Evolutionary conservation across 2,113 vertebrate genomes (phyloP).

Genomic region (Piliocolobus tephrosceles): DNA sequence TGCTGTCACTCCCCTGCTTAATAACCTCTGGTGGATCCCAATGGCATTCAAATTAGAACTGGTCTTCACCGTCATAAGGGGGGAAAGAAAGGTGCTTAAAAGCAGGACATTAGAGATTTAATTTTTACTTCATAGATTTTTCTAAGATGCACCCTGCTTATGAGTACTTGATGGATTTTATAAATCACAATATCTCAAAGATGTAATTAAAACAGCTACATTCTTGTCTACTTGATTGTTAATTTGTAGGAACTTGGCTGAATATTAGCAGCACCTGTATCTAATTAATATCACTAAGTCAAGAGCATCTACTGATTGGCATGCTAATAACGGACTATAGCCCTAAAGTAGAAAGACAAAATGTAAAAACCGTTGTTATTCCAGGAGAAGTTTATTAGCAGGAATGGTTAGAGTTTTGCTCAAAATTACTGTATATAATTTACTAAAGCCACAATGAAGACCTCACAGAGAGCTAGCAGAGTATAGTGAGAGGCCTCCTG

Average conservation of each 20-base stretch:
- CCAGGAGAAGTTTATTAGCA: not conserved
- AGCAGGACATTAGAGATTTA: not conserved
- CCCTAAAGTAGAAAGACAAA: not conserved
- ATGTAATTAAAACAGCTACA: not conserved
- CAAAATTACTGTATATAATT: not conserved
- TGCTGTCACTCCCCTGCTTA: not conserved
- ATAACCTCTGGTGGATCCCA: not conserved
- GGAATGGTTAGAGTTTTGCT: not conserved
- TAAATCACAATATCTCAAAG: not conserved
- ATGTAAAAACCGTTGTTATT: not conserved
- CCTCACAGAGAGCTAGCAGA: too few relatives aligned
- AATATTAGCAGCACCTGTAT: not conserved
- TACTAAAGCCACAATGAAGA: not conserved
- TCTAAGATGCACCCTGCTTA: not conserved
- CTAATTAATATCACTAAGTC: not conserved
- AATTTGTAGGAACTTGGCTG: not conserved
- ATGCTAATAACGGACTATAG: not conserved
- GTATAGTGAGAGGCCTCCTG: not conserved
- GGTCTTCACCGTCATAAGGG: not conserved
- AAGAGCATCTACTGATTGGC: not conserved
- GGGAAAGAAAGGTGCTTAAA: not conserved
- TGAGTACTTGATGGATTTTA: not conserved
- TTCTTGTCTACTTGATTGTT: not conserved
- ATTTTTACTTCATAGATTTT: not conserved
- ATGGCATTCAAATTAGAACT: not conserved